These are phyloP conservation scores for Miniopterus natalensis DNA, from an alignment of 2,113 vertebrate genomes.

Conservation along the genomic window DNA sequence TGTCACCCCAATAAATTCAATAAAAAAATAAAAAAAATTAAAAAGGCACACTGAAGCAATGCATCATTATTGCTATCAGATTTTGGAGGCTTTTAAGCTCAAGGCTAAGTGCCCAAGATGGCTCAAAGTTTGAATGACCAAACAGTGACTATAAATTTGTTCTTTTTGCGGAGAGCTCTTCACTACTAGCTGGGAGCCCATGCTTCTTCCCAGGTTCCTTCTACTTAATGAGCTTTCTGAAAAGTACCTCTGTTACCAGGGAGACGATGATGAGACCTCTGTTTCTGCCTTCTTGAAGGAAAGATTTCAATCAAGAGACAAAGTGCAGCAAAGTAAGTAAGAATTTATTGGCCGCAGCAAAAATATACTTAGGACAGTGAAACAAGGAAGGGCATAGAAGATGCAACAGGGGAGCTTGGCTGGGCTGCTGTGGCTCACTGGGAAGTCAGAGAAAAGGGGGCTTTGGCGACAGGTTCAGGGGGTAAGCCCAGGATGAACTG, in stretches of 20 bases:
- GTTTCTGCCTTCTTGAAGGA: too few species aligned
- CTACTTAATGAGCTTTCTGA: neutral
- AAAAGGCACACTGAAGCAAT: neutral
- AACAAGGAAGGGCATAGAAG: too few species aligned
- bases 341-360: too few species aligned
- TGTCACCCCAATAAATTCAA: neutral
- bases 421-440: too few species aligned
- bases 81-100: conserved; percentile 1
- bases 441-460: too few species aligned
- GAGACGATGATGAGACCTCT: too few species aligned
- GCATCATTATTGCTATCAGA: neutral
- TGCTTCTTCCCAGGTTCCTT: neutral
- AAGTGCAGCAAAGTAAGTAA: too few species aligned
- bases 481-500: too few species aligned
- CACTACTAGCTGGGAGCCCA: neutral
- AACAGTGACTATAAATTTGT: neutral
- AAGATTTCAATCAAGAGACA: too few species aligned
- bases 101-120: neutral
- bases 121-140: neutral
- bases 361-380: too few species aligned
- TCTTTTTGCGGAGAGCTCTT: neutral
- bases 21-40: neutral
- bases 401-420: too few species aligned
- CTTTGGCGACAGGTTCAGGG: too few species aligned
- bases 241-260: neutral